A percentile compares a stretch with the other conserved stretches of the same genome.
Conservation (phyloP, 64 coral and sea anemone genomes). For the Porites australiensis region DNA sequence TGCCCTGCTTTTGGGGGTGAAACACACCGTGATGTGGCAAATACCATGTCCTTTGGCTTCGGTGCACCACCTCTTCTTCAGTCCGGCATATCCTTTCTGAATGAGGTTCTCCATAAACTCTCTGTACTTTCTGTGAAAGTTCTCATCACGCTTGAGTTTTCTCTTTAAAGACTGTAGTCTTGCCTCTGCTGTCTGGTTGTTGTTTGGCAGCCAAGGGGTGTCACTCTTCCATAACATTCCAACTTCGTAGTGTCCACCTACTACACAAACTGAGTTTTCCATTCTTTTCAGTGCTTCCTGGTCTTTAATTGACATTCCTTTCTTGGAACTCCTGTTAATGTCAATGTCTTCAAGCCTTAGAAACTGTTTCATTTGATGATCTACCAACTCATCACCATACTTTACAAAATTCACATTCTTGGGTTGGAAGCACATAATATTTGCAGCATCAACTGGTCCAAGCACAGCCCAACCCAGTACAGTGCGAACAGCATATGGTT, state of each 20-base stretch:
- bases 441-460: conserved; percentile 49
- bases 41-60: conserved; percentile 51
- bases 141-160: too few relatives aligned
- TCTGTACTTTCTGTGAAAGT: conserved; percentile 53
- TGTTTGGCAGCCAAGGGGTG: too few relatives aligned
- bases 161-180: too few relatives aligned
- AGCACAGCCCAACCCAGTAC: conserved; percentile 63
- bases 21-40: conserved; percentile 64
- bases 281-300: too few relatives aligned
- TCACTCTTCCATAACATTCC: too few relatives aligned
- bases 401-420: conserved; percentile 72
- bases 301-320: too few relatives aligned
- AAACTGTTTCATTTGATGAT: conserved; percentile 65
- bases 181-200: too few relatives aligned
- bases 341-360: too few relatives aligned
- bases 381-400: conserved; percentile 27
- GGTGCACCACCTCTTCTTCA: background rate
- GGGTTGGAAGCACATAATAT: background rate
- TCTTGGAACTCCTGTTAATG: too few relatives aligned
- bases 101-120: conserved; percentile 44
- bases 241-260: too few relatives aligned
- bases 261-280: too few relatives aligned
- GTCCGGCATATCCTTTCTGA: conserved; percentile 30
- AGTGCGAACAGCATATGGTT: conserved; percentile 75
- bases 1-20: conserved; percentile 43